phyloP scores from a whole-genome alignment of 2,888 invertebrate genomes.

The Aleiodes alternator region DNA sequence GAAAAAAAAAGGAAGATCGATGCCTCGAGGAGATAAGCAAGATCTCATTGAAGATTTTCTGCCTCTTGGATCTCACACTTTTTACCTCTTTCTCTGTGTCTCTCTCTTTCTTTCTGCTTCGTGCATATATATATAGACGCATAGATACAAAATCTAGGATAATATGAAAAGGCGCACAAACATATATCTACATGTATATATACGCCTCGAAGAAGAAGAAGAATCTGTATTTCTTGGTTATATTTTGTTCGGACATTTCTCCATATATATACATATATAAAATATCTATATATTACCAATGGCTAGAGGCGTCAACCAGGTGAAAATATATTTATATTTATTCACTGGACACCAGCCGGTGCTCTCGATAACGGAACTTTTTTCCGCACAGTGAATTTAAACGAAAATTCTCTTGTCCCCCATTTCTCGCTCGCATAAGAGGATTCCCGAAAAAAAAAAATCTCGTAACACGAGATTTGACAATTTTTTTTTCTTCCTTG shows the following conservation, averaged over 20 bases:
- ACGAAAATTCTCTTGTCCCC: slow-evolving; percentile 20
- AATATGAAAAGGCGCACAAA: slow-evolving; percentile 9
- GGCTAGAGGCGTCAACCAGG: slow-evolving; percentile 16
- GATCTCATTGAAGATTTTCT: slow-evolving; percentile 51
- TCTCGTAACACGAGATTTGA: slow-evolving; percentile 22
- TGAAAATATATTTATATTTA: slow-evolving; percentile 37
- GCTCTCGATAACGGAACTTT: slow-evolving; percentile 30
- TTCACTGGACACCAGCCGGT: slow-evolving; percentile 34
- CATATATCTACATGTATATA: slow-evolving; percentile 25
- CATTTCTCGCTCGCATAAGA: slow-evolving; percentile 2
- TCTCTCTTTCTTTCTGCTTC: not conserved
- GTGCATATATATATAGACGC: not conserved
- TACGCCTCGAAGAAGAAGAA: slow-evolving; percentile 29
- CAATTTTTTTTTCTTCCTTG: slow-evolving; percentile 15
- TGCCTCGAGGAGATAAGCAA: slow-evolving; percentile 36
- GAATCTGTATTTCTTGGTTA: slow-evolving; percentile 18
- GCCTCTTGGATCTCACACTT: slow-evolving; percentile 38
- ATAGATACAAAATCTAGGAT: not conserved
- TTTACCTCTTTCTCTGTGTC: slow-evolving; percentile 9
- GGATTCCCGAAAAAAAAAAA: slow-evolving; percentile 8
- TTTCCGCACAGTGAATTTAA: slow-evolving; percentile 32
- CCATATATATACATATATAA: slow-evolving; percentile 22
- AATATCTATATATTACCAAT: slow-evolving; percentile 20
- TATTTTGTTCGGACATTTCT: slow-evolving; percentile 33
- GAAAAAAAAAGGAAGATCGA: slow-evolving; percentile 39